Conservation (phyloP, 2,888 invertebrate species). For the Eristalis intricaria region DNA sequence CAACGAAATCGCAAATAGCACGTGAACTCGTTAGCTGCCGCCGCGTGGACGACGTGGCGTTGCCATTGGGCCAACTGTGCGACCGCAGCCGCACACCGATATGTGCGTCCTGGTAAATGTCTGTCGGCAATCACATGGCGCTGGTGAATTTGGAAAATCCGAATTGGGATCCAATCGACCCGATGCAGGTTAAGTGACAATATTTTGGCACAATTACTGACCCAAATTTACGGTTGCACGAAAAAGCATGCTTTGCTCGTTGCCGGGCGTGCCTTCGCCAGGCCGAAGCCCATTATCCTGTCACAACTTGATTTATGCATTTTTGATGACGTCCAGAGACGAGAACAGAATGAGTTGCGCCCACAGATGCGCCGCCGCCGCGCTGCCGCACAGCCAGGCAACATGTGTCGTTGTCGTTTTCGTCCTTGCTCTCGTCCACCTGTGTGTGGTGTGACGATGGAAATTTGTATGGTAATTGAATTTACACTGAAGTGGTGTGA, state of each 20-base stretch:
- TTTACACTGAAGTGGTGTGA: slow-evolving; percentile 55
- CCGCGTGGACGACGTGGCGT: background rate
- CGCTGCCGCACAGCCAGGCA: background rate
- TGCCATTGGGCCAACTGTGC: background rate
- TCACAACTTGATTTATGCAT: slow-evolving; percentile 65
- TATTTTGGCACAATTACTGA: slow-evolving; percentile 65
- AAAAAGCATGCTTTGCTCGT: background rate
- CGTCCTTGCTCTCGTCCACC: background rate
- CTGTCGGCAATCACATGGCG: background rate
- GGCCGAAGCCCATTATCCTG: slow-evolving; percentile 42
- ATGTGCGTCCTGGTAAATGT: background rate
- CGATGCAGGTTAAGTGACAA: slow-evolving; percentile 52
- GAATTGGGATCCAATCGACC: slow-evolving; percentile 27
- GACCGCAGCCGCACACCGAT: background rate
- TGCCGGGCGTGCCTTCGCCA: no score
- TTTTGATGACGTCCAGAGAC: slow-evolving; percentile 60
- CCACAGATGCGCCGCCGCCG: background rate
- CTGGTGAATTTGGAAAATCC: background rate
- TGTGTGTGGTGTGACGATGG: slow-evolving; percentile 32
- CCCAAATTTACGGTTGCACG: slow-evolving; percentile 39
- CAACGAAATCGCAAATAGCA: background rate
- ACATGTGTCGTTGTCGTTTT: slow-evolving; percentile 21
- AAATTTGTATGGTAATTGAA: slow-evolving; percentile 63
- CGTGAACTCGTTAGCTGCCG: background rate
- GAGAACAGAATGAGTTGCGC: slow-evolving; percentile 23